Conservation (phyloP, 2,113 vertebrate species). For the Dicentrarchus labrax region DNA sequence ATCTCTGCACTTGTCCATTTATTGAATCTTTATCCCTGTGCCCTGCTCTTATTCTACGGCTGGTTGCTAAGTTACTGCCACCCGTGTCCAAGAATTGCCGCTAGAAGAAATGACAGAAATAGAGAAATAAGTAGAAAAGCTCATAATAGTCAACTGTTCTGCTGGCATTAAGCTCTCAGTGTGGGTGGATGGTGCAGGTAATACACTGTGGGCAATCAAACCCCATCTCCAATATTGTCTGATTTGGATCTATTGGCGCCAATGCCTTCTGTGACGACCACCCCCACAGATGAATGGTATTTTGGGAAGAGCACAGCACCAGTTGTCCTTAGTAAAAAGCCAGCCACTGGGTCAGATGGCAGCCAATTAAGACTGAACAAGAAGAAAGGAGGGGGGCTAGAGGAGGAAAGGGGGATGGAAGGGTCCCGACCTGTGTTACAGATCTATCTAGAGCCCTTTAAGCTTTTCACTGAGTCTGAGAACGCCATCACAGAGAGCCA, state of each 20-base stretch:
- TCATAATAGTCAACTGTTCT: conserved; percentile 66
- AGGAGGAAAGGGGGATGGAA: conserved; percentile 12
- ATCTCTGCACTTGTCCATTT: conserved; percentile 74
- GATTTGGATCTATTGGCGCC: conserved; percentile 60
- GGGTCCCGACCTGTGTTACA: conserved; percentile 62
- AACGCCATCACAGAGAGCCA: conserved; percentile 27
- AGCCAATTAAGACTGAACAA: conserved; percentile 77
- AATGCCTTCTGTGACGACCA: conserved; percentile 23
- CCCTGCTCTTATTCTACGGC: conserved; percentile 56
- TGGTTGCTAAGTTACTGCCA: conserved; percentile 86
- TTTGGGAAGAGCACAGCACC: conserved; percentile 44
- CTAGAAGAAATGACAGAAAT: conserved; percentile 70
- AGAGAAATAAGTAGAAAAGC: conserved; percentile 69
- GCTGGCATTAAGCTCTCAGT: conserved; percentile 50
- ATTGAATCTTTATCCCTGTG: conserved; percentile 72
- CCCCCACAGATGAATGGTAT: conserved; percentile 63
- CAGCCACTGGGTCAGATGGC: conserved; percentile 70
- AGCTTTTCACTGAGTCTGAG: conserved; percentile 44
- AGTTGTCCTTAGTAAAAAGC: conserved; percentile 60
- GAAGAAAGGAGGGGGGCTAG: conserved; percentile 18
- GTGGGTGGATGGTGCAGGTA: conserved; percentile 64
- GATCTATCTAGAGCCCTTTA: conserved; percentile 65
- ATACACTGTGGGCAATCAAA: conserved; percentile 47
- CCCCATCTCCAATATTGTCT: conserved; percentile 46
- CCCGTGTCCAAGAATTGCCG: conserved; percentile 68